Evolutionary conservation across 1,140 invertebrate genomes (phyloP).

Genomic region (Heliconius congener): DNA sequence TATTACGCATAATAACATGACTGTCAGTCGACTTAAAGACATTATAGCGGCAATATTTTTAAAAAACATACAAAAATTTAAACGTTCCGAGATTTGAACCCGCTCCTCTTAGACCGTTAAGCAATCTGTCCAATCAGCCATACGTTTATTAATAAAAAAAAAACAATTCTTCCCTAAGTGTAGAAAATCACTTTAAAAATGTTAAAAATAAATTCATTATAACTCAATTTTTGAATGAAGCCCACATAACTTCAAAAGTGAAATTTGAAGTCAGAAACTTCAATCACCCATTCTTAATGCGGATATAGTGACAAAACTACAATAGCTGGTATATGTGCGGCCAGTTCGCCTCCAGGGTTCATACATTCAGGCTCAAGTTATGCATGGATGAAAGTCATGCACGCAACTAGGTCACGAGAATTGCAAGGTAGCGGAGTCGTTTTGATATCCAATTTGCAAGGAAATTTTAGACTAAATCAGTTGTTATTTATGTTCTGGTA

Average conservation of each 20-base stretch:
- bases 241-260: background rate
- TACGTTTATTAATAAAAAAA: too few species aligned
- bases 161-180: too few species aligned
- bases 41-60: too few species aligned
- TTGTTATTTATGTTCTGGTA: background rate
- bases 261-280: background rate
- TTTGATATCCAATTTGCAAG: background rate
- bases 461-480: background rate
- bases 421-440: background rate
- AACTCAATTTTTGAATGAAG: too few species aligned
- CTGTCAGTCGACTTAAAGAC: too few species aligned
- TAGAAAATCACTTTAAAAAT: too few species aligned
- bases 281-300: background rate
- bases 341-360: background rate
- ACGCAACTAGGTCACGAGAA: slow-evolving; percentile 1
- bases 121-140: too few species aligned
- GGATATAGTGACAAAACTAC: background rate
- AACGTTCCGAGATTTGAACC: too few species aligned
- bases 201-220: too few species aligned
- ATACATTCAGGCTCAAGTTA: background rate
- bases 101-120: too few species aligned
- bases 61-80: too few species aligned
- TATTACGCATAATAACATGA: too few species aligned
- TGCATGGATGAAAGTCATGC: slow-evolving; percentile 6
- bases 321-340: slow-evolving; percentile 4